Base-by-base conservation (phyloP, 2,888 invertebrate genomes). In the Electrophaes corylata region DNA sequence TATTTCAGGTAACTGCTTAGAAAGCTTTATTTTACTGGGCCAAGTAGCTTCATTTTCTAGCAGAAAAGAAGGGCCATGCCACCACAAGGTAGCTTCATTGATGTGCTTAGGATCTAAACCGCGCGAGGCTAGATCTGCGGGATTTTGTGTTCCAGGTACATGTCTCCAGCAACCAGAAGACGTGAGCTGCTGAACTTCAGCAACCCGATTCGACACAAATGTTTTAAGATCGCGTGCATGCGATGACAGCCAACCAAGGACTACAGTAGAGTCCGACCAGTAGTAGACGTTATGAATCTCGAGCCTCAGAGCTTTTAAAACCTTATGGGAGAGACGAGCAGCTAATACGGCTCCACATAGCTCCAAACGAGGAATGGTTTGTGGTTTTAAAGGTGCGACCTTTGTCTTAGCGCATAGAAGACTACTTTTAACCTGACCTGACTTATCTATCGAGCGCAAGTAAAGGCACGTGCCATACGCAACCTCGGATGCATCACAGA, bases 141-240 rank as follows among this genome's bases (percentile, higher is more conserved):
- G 40, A 18, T 75, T 86, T 83, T 82, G 81, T 77, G 65, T 75
- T 66, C 69, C 67, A 75, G 77, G 83, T 11, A 40, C 40, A 19
- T 40, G 18, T 11, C 18, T 19, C 18, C 40, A 40, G 19, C 11
- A 40, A 40, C 35, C 35, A 12, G 35, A 35, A 14, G 35, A 12
- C 35, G 26, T 26, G 6, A 26, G 26, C 6, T 26, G 26, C 26
- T 26, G 26, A 26, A 26, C 6, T 26, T 26, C 35, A 35, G 35
- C 35, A 5, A 35, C 35, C 35, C 35, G 35, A 35, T 35, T 35
- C 4, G 35, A 35, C 12, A 35, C 35, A 35, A 35, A 35, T 14
- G 35, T 35, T 35, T 35, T 35, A 4, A 35, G 14, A 5, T 35
- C 35, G 2, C 35, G 35, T 35, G 35, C 35, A 35, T 35, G 35